phyloP scores from a whole-genome alignment of 2,113 vertebrate genomes.

The Elephas maximus region DNA sequence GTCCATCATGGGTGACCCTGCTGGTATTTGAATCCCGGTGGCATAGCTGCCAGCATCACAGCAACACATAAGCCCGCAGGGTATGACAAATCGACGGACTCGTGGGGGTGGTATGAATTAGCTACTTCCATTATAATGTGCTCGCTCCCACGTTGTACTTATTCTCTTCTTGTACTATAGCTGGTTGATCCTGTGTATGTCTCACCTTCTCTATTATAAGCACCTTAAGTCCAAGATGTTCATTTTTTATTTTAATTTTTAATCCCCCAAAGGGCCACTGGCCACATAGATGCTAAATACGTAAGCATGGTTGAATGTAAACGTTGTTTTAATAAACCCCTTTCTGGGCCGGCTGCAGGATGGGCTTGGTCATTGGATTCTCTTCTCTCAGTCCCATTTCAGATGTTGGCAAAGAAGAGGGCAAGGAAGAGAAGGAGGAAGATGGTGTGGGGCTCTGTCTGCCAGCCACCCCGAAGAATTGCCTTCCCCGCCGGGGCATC shows the following conservation, averaged over 20 bases:
- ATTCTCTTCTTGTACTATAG: background rate
- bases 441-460: slow-evolving; percentile 37
- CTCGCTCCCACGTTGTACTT: background rate
- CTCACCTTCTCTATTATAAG: background rate
- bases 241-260: background rate
- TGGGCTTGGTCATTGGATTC: slow-evolving; percentile 48
- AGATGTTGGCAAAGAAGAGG: slow-evolving; percentile 64
- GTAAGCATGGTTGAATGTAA: background rate
- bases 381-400: slow-evolving; percentile 76
- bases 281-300: background rate
- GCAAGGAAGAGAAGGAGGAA: slow-evolving; percentile 63
- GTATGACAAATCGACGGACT: too few relatives aligned
- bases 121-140: too few relatives aligned
- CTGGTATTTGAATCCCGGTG: too few relatives aligned
- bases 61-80: too few relatives aligned
- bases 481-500: slow-evolving; percentile 84
- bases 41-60: too few relatives aligned
- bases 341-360: background rate
- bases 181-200: background rate
- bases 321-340: background rate
- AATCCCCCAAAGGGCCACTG: background rate
- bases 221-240: background rate
- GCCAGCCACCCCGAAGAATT: slow-evolving; percentile 61
- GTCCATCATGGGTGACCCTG: too few relatives aligned
- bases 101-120: background rate